Conservation (phyloP, 2,888 invertebrate species). For the Ferrisia virgata region DNA sequence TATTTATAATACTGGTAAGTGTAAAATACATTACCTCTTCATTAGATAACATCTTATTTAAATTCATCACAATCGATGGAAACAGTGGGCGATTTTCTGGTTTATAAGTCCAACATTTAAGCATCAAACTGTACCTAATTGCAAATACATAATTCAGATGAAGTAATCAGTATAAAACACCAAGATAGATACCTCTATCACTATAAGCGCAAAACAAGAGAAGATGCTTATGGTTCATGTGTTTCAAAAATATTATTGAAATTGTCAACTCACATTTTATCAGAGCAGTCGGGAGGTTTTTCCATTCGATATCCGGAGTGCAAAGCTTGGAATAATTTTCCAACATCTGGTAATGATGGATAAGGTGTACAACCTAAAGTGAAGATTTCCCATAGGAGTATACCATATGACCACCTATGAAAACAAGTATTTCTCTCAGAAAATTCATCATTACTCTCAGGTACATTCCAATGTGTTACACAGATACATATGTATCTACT, state of each 20-base stretch:
- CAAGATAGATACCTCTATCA: no score
- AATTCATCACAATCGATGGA: slow-evolving; percentile 64
- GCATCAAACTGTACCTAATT: slow-evolving; percentile 84
- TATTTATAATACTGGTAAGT: no score
- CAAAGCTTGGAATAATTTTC: slow-evolving; percentile 86
- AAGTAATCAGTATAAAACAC: no score
- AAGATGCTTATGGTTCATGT: slow-evolving; percentile 53
- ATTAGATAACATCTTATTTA: no score
- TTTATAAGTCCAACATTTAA: slow-evolving; percentile 94
- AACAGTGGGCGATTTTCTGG: slow-evolving; percentile 86
- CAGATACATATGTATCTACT: neutral
- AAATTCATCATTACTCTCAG: slow-evolving; percentile 47
- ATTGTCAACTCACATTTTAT: no score
- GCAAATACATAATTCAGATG: no score
- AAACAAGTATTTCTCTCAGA: neutral
- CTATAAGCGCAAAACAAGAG: no score
- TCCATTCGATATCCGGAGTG: slow-evolving; percentile 93
- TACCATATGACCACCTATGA: slow-evolving; percentile 88
- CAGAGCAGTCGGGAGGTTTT: slow-evolving; percentile 88
- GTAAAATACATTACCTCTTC: no score
- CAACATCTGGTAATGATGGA: slow-evolving; percentile 88
- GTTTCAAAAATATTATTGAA: no score
- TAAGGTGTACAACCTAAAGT: slow-evolving; percentile 98
- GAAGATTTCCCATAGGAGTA: slow-evolving; percentile 97
- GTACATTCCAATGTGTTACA: neutral